Evolutionary conservation across 2,797 vertebrate species (phyloP), one percentile per base, ranked within the genome.

Genomic region (Dendrocincla tyrannina): DNA sequence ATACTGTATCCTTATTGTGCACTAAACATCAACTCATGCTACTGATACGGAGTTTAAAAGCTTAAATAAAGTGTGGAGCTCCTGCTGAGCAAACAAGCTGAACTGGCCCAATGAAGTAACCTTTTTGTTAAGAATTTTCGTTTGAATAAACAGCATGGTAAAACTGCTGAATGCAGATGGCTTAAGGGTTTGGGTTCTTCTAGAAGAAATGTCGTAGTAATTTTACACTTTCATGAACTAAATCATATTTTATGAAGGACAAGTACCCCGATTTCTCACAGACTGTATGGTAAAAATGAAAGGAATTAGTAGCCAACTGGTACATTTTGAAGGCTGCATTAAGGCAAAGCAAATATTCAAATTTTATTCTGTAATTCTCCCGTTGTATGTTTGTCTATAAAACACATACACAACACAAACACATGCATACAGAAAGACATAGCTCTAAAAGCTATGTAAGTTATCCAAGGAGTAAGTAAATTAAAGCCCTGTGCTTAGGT

Each of bases 1-100:
- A 94, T 97, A 98, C 98, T 98, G 98, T 95, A 97, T 96, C 94
- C 79, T 94, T 97, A 96, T 97, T 98, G 97, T 98, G 94, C 91
- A 74, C 81, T 72, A 88, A 89, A 94, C 96, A 90, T 94, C 96
- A 90, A 92, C 96, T 95, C 91, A 96, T 94, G 97, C 97, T 87
- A 68, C 93, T 91, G 97, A 96, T 94, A 96, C 80, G 58, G 96
- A 97, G 94, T 96, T 96, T 96, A 96, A 97, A 97, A 96, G 97
- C 97, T 96, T 96, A 97, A 96, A 95, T 96, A 94, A 96, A 97
- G 97, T 95, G 93, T 0, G 5, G 94, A 92, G 88, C 96, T 96
- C 97, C 95, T 91, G 97, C 97, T 93, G 96, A 83, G 97, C 91
- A 96, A 91, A 83, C 96, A 96, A 94, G 94, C 97, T 93, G 84